These are phyloP conservation scores for Poecilia picta DNA, from an alignment of 2,797 vertebrate species.

Conservation along the genomic window DNA sequence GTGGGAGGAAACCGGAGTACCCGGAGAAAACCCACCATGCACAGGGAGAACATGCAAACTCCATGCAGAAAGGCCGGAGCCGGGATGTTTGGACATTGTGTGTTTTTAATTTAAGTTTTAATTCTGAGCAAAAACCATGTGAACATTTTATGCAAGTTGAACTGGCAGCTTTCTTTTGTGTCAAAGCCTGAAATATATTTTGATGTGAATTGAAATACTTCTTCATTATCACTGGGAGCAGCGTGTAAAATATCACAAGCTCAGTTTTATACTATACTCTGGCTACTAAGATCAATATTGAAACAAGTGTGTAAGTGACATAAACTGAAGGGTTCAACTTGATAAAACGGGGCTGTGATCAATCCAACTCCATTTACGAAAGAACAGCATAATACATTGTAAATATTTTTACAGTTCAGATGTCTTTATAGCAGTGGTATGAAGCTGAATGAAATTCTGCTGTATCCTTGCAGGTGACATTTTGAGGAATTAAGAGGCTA, in stretches of 20 bases:
- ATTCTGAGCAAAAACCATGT: conserved; percentile 54
- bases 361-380: not conserved
- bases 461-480: not conserved
- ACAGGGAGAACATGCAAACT: too few species aligned
- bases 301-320: not conserved
- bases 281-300: not conserved
- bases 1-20: too few species aligned
- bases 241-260: not conserved
- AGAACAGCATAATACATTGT: not conserved
- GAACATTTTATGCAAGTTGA: conserved; percentile 74
- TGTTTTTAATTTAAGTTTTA: not conserved
- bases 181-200: conserved; percentile 31
- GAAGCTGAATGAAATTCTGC: not conserved
- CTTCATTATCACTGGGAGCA: not conserved
- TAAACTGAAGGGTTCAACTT: not conserved
- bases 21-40: too few species aligned
- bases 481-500: conserved; percentile 14
- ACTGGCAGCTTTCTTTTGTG: conserved; percentile 35
- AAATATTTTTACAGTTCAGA: not conserved
- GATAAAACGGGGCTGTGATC: not conserved
- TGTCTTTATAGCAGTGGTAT: not conserved
- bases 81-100: too few species aligned
- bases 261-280: not conserved
- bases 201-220: not conserved
- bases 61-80: too few species aligned